phyloP scores from a whole-genome alignment of 2,113 vertebrate genomes.

The Hemiprocne comata region DNA sequence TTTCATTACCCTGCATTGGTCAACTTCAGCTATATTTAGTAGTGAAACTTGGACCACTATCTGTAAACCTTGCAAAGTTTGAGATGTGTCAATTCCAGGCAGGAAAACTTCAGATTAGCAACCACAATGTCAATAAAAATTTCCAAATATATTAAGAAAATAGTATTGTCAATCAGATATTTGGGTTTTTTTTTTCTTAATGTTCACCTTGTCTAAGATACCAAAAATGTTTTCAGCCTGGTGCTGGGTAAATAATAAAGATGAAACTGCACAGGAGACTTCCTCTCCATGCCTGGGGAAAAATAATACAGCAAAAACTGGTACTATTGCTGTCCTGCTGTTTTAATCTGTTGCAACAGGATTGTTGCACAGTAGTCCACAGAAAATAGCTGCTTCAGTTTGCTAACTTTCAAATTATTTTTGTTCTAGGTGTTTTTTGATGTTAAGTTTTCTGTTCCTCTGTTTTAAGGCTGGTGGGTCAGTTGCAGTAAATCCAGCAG shows the following conservation, averaged over 20 bases:
- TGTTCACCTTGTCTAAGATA: not conserved
- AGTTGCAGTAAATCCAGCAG: conserved; percentile 1
- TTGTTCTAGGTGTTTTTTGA: not conserved
- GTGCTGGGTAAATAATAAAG: not conserved
- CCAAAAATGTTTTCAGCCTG: not conserved
- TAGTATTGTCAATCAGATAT: not conserved
- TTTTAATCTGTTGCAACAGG: conserved; percentile 13
- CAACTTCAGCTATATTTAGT: not conserved
- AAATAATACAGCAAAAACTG: conserved; percentile 11
- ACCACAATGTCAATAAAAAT: not conserved
- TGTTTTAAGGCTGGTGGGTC: not conserved
- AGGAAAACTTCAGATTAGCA: not conserved
- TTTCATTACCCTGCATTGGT: not conserved
- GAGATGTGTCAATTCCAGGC: not conserved
- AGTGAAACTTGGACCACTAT: not conserved
- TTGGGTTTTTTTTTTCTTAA: not conserved
- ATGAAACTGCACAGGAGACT: not conserved
- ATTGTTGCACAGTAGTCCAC: not conserved
- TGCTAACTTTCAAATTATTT: conserved; percentile 36
- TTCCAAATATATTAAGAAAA: not conserved
- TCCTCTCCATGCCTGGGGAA: not conserved
- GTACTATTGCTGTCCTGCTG: conserved; percentile 19
- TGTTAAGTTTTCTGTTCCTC: not conserved
- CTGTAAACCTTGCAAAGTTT: not conserved
- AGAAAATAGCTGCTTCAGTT: conserved; percentile 9